Evolutionary conservation across 37 sponge, comb jelly and placozoan species (phyloP), one percentile per base, ranked within the genome.

Genomic region (Theonella swinhoei): DNA sequence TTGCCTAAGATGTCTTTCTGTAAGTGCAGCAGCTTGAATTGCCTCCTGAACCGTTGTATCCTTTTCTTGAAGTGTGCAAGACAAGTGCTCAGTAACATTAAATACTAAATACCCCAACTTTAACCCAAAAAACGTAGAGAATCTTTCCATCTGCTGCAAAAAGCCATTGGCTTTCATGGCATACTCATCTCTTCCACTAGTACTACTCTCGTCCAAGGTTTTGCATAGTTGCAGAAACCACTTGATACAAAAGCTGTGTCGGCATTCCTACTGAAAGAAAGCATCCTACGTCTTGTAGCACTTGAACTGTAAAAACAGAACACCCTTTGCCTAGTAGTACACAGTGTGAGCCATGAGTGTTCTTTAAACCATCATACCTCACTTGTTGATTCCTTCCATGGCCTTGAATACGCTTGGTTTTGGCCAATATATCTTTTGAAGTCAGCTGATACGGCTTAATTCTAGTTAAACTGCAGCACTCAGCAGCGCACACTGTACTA

Each of bases 61-160:
- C 73, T 85, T 86, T 29, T 42, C 42, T 64, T 90, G 87, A 26
- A 87, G 58, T 14, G 77, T 72, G 17, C 29, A 63, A 72, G 88
- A 88, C 7, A 83, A 70, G 67, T 89, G 74, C 60, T 89, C 93
- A 59, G 89, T 62, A 22, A 70, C 76, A 35, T 79, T 61, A 61
- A 93, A 93, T 25, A 85, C n/a, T 31, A 83, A 58, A 59, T n/a
- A n/a, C n/a, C n/a, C n/a, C n/a, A n/a, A n/a, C n/a, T n/a, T n/a
- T 23, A 94, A 68, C 0, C 95, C 91, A 87, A 85, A 94, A 72
- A 40, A 88, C 14, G 87, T 87, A 29, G 60, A 24, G 78, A 90
- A 90, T 37, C 80, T 80, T 47, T 87, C 80, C 75, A 90, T 78
- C 37, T 61, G 23, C n/a, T 33, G 72, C 54, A 81, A 42, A 41